Evolutionary conservation across 2,113 vertebrate species (phyloP), one percentile per base, ranked within the genome.

Genomic region (Apeltes quadracus): DNA sequence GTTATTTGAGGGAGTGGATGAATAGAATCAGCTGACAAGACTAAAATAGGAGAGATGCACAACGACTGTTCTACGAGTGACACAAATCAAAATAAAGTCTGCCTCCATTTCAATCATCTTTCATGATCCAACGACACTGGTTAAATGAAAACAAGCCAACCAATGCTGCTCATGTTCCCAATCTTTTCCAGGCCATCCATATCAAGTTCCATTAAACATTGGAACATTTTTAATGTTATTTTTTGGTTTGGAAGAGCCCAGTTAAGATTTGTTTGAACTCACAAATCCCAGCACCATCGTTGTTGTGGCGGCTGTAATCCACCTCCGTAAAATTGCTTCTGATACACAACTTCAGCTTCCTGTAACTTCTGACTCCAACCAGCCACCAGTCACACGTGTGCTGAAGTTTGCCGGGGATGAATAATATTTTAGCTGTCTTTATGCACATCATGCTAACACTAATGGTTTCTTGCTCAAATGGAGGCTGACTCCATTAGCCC

Each of bases 401-500:
- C 32, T 61, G 59, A 55, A 41, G 50, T 56, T 64, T 18, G 29
- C 32, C 32, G 3, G 61, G 25, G 66, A 70, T 61, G 41, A 62
- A 51, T 56, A 61, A 71, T 71, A 56, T 72, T 53, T 67, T 54
- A 36, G 43, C 58, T 36, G 72, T 76, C 53, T 74, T 79, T 83
- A 62, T 62, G 63, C 32, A 55, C 34, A 29, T 62, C 34, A 29
- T 39, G 50, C 62, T 22, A 69, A 59, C 69, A 4, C 68, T 76
- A 76, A 79, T 79, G 82, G 67, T 23, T 59, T 39, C 56, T 22
- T 2, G 3, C 62, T 67, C 36, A 66, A 43, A 66, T 56, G 59
- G 70, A 62, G 51, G 69, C 68, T 56, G 69, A 55, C 64, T 68
- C 83, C 76, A 85, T 92, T 89, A 88, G 79, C 79, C 77, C 62